Base-by-base conservation (phyloP, 2,797 vertebrate genomes). In the Bradypodion ventrale region DNA sequence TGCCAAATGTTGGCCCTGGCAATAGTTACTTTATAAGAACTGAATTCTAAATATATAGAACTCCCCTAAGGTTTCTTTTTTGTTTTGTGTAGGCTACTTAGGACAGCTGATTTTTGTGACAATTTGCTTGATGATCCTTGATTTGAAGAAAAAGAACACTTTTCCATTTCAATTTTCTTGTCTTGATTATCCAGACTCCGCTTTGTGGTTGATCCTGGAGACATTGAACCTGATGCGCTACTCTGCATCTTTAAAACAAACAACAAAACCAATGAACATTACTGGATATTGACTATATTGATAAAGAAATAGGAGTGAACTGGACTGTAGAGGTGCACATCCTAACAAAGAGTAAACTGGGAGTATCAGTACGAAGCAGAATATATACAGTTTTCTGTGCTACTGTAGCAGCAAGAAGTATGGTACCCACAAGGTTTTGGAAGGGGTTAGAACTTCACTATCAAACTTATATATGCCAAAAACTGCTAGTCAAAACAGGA, bases 51-150 rank as follows among this genome's bases (percentile, higher is more conserved):
- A 5, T 2, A 32, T 15, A 85, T 60, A 40, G 80, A 59, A 83
- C 37, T 25, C 63, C 13, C 44, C 81, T 92, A 63, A 70, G 77
- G 85, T 78, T 94, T 95, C 88, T 95, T 95, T 87, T 95, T 95
- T 76, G 86, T 89, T 93, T 91, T 94, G 62, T 87, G 78, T 46
- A 82, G 29, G 74, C 65, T 27, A 75, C 52, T 72, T 63, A n/a
- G 63, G 75, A 87, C 40, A 68, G 82, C 25, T 87, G 91, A 42
- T 91, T 95, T 96, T 21, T 84, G 8, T 1, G 89, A 32, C 65
- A 29, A 59, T 85, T 93, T 94, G 84, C 88, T 83, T 91, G 85
- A 82, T 74, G 73, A 42, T 81, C 82, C 89, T 49, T 90, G 91
- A 40, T 44, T 86, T 75, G 92, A 85, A 87, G 90, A 85, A 35